These are phyloP conservation scores for Morone chrysops DNA, from an alignment of 2,113 vertebrate genomes.

Conservation along the genomic window DNA sequence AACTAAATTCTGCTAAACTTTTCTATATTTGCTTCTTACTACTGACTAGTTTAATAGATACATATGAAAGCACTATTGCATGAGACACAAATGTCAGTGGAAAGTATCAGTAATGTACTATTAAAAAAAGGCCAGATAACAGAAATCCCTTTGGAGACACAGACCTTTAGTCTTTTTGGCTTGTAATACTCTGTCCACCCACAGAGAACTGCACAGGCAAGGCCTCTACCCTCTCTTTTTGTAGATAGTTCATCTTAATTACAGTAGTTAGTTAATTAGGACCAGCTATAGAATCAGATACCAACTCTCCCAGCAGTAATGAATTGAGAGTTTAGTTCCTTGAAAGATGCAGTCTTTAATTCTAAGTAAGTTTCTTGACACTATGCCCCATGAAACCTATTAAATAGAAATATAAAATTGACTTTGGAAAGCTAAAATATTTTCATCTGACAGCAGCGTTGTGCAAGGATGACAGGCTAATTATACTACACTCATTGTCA, in stretches of 20 bases:
- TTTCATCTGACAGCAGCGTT: conserved; percentile 52
- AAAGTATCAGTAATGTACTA: neutral
- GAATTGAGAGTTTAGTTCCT: conserved; percentile 42
- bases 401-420: conserved; percentile 52
- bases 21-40: neutral
- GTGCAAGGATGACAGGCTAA: conserved; percentile 57
- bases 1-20: neutral
- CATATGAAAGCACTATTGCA: neutral
- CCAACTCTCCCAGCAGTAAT: conserved; percentile 37
- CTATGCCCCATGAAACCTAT: conserved; percentile 51
- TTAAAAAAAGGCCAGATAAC: neutral
- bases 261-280: conserved; percentile 55
- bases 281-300: conserved; percentile 37
- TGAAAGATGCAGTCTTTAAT: conserved; percentile 52
- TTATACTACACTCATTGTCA: conserved; percentile 60
- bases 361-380: conserved; percentile 45
- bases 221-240: conserved; percentile 31
- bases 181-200: conserved; percentile 33
- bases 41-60: neutral
- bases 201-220: conserved; percentile 28
- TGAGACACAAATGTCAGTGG: conserved; percentile 4
- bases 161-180: conserved; percentile 22
- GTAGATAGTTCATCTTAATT: conserved; percentile 32
- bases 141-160: conserved; percentile 19
- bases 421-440: conserved; percentile 53